Conservation (phyloP, 37 sponge, comb jelly and placozoan species). For the Cladorhizidae sp. region DNA sequence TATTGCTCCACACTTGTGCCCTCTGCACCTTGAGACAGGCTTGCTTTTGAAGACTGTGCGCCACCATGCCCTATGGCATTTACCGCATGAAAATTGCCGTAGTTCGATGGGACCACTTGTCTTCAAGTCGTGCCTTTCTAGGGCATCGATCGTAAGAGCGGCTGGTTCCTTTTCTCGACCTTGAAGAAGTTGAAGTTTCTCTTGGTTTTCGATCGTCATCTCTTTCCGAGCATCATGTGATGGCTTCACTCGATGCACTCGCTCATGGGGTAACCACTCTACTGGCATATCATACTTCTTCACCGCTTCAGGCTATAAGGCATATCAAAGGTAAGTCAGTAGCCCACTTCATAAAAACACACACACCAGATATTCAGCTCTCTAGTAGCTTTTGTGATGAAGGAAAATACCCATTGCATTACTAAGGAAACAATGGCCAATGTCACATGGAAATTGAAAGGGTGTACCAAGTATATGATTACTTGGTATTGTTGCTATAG, state of each 20-base stretch:
- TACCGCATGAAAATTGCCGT: slow-evolving; percentile 3
- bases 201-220: neutral
- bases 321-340: too few species aligned
- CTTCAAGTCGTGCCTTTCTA: neutral
- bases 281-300: slow-evolving; percentile 1
- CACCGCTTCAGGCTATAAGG: neutral
- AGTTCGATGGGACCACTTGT: neutral
- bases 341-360: too few species aligned
- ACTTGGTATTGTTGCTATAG: neutral
- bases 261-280: too few species aligned
- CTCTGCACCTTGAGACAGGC: slow-evolving; percentile 5
- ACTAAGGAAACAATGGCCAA: too few species aligned
- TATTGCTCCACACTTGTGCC: neutral
- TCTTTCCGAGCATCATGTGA: neutral
- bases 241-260: neutral
- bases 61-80: slow-evolving; percentile 1
- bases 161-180: too few species aligned
- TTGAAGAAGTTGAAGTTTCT: neutral
- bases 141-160: neutral
- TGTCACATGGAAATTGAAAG: too few species aligned
- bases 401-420: too few species aligned
- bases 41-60: slow-evolving; percentile 6
- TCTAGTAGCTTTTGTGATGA: too few species aligned
- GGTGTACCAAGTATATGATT: neutral
- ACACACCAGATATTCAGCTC: too few species aligned